Evolutionary conservation across 1,140 invertebrate species (phyloP), one percentile per base, ranked within the genome.

Genomic region (Zaprionus inermis): DNA sequence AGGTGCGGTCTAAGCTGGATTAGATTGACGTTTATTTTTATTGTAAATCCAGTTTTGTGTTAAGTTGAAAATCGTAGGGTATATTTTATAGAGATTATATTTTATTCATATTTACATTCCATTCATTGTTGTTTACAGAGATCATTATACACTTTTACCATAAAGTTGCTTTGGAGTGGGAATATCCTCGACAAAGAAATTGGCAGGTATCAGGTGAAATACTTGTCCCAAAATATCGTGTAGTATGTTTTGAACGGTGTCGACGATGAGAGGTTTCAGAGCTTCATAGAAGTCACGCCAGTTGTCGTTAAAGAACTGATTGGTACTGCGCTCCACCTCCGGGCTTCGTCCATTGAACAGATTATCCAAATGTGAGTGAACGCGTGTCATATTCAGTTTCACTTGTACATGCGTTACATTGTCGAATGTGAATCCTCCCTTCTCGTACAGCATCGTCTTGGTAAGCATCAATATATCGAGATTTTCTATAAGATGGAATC

Each of bases 291-390:
- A 94, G 46, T 94, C 94, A 3, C 93, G 92, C 95, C 95, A 95
- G 79, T 95, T 95, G 5, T 94, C 94, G 82, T 95, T 95, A 57
- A 95, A 93, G 84, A 95, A 95, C n/a, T 93, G 92, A 76, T 95
- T 95, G 4, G 95, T 95, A 59, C 94, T 94, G 36, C 95, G 94
- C 92, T 95, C 95, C 92, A 92, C 71, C 61, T 91, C 85, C n/a
- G 79, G 76, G 28, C 84, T 91, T 14, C 76, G 76, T 0, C 89
- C 80, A 72, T 90, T 92, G 56, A 90, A 92, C 1, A 91, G 55
- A 56, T 92, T 92, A 30, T 88, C 79, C 55, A 92, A 55, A 5
- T 88, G 38, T 1, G 76, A 74, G 0, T 69, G 69, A 9, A 91
- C 74, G 2, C 83, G 65, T 3, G 79, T 72, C 69, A 93, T 92